Base-by-base conservation (phyloP, 2,888 invertebrate species). In the Caenorhabditis uteleia region DNA sequence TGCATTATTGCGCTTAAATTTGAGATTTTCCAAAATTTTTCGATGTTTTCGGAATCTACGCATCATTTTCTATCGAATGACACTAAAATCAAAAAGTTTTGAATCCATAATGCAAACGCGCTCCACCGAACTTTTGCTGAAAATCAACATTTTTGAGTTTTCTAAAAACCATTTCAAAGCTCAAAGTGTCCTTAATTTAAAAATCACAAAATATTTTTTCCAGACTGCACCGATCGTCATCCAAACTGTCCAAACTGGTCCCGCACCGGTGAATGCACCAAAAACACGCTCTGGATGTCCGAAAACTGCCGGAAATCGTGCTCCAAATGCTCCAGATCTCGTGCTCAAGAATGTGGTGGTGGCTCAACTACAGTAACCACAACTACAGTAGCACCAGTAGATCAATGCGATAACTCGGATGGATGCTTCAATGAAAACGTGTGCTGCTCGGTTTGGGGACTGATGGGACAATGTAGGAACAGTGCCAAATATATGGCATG, bases 391-490 rank as follows among this genome's bases (percentile, higher is more conserved):
- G 23, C 70, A 3, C 40, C 45, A 23, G 26, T 56, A 14, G 48
- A 48, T 33, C 47, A 68, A 43, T 70, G 67, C 33, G 74, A 71
- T 33, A 66, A 68, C 47, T 75, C 74, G 7, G 70, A 76, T 34
- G 80, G 80, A 1, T 80, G 79, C 58, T 79, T 49, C 69, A 80
- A 80, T 53, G 79, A 80, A 51, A 77, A 79, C 49, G 73, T 77
- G 31, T 80, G 80, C 49, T 79, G 79, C 55, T 43, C 68, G 7
- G 57, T 64, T 21, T 78, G 77, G 80, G 77, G 70, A 18, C 45
- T 54, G 16, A 45, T 62, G 65, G 72, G 72, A 12, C 57, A 67
- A 44, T 75, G 75, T 45, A 51, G 72, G 12, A 64, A 53, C 20
- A 79, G 77, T 55, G 39, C 73, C 8, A 57, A 59, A 23, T 80